Evolutionary conservation across 1,140 invertebrate species (phyloP).

Genomic region (Ylistrum balloti): DNA sequence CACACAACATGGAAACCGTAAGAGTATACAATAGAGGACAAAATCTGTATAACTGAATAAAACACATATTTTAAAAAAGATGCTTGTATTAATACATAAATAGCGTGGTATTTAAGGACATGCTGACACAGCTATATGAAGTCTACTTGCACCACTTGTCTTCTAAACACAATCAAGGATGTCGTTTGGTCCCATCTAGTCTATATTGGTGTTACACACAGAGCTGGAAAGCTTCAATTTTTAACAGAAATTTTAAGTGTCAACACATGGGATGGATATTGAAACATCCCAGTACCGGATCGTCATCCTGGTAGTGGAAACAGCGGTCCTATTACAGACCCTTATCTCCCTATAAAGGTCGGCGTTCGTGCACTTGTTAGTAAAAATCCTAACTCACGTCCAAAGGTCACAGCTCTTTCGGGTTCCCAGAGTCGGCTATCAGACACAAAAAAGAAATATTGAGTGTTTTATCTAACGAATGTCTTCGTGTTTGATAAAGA

Average conservation of each 20-base stretch:
- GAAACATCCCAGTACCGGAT: not conserved
- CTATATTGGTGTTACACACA: not conserved
- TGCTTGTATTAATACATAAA: no score
- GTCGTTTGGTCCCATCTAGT: not conserved
- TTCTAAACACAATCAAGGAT: no score
- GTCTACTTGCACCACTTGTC: no score
- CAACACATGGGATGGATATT: conserved; percentile 19
- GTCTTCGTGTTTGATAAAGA: conserved; percentile 22
- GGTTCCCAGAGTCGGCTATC: not conserved
- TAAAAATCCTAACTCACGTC: conserved; percentile 9
- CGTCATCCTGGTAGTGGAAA: not conserved
- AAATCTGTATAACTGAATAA: no score
- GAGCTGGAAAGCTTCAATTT: not conserved
- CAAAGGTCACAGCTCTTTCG: not conserved
- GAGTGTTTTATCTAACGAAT: not conserved
- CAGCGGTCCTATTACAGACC: not conserved
- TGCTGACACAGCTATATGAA: no score
- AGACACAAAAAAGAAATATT: not conserved
- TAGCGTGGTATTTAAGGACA: no score
- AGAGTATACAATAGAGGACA: no score
- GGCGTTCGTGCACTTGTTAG: not conserved
- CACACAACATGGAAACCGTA: no score
- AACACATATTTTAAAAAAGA: no score
- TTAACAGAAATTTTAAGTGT: not conserved
- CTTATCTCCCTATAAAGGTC: not conserved